Percentiles rank a stretch among this genome's conserved stretches.
Conservation (phyloP, 2,113 vertebrate genomes). For the Actenoides hombroni region DNA sequence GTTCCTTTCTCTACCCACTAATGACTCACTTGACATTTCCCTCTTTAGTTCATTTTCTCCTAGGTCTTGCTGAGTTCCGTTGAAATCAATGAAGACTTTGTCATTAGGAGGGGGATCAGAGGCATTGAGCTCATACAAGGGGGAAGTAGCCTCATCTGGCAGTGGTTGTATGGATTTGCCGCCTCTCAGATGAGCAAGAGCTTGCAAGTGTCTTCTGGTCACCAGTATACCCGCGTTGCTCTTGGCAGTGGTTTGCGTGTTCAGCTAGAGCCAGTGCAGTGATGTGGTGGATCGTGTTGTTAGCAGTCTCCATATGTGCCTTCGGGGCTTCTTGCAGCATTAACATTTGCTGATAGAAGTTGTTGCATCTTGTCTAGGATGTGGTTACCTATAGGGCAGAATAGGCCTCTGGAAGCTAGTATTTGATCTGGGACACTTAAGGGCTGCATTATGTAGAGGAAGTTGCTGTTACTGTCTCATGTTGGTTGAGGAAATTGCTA, state of each 20-base stretch:
- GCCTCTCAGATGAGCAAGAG: neutral
- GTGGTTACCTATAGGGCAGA: neutral
- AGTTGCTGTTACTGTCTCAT: conserved; percentile 30
- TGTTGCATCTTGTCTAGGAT: neutral
- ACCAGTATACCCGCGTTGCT: neutral
- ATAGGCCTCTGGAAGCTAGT: neutral
- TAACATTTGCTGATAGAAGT: neutral
- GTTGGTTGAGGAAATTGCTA: conserved; percentile 36
- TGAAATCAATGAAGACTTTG: conserved; percentile 10
- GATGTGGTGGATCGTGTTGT: neutral
- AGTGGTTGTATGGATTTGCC: neutral
- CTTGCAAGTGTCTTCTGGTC: neutral
- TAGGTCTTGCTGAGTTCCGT: neutral
- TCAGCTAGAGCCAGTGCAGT: neutral
- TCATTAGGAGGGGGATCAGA: neutral
- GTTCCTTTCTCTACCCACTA: neutral
- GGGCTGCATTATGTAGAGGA: neutral
- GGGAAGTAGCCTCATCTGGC: neutral
- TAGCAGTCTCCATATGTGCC: neutral
- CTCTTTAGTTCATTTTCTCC: neutral
- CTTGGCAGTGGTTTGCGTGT: neutral
- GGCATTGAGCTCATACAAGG: neutral
- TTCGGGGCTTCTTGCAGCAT: neutral
- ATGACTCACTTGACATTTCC: conserved; percentile 44
- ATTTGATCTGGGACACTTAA: conserved; percentile 27